Evolutionary conservation across 1,140 invertebrate species (phyloP), one percentile per base, ranked within the genome.

Genomic region (Lepidostoma basale): DNA sequence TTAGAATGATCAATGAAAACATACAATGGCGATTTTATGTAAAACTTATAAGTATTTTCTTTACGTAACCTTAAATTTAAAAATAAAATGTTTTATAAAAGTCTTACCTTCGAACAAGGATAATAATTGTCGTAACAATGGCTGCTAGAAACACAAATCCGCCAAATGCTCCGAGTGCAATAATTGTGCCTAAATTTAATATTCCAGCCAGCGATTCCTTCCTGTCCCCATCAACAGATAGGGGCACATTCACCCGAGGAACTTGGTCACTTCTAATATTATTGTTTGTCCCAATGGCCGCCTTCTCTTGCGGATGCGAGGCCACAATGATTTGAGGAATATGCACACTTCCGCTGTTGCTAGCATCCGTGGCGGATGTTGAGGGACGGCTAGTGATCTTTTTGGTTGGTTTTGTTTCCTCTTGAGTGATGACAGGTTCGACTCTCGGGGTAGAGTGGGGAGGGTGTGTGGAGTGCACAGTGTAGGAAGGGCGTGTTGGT

Each of bases 121-220:
- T 93, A 56, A 96, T 90, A 49, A 96, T 90, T 3, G 93, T 94
- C 0, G 93, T 95, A 63, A 96, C 89, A 62, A 96, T 89, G 12
- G 93, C 93, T 22, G 94, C 91, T 16, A 97, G 84, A 75, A 97
- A 93, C 0, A 96, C 92, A 73, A 97, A 92, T 4, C 90, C 93
- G 56, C 93, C 94, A 77, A 96, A 96, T 0, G 95, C 92, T 12
- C 92, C 93, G 9, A 96, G 81, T 1, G 93, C 93, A 58, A 97
- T 94, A 49, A 97, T 93, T 0, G 93, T 92, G 22, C 92, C 92
- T 47, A 94, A 82, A 79, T 94, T 94, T 2, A 94, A 82, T 74
- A 89, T 89, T 1, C 91, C 90, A 25, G 90, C 91, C 64, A 88
- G 85, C 1, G 87, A 82, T 67, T 89, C 87, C 25, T 87, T 84